Percentiles rank a stretch among this genome's conserved stretches.
Conservation (phyloP, 1,140 invertebrate species). For the Zophobas atratus region DNA sequence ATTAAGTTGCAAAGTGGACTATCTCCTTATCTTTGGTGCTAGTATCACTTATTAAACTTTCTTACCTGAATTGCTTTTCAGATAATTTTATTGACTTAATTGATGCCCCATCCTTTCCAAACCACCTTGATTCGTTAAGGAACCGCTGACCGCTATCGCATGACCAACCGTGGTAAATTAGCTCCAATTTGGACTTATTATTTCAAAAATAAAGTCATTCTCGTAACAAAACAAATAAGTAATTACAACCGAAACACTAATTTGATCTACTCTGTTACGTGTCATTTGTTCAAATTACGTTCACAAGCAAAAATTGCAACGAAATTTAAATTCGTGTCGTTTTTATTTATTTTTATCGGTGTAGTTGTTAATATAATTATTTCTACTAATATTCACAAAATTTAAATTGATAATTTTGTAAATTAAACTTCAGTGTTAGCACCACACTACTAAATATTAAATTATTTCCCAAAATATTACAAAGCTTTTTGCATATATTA, state of each 20-base stretch:
- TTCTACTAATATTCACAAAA: neutral
- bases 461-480: constrained; percentile 8
- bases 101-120: constrained; percentile 4
- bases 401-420: constrained; percentile 23
- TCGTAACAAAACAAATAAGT: too few species aligned
- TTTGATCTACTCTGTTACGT: too few species aligned
- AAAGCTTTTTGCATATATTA: constrained; percentile 27
- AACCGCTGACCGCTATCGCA: constrained; percentile 25
- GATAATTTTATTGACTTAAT: constrained; percentile 13
- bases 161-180: constrained; percentile 23
- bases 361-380: neutral
- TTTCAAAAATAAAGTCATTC: constrained; percentile 4
- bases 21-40: too few species aligned
- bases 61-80: neutral
- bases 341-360: too few species aligned
- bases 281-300: neutral
- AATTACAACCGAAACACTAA: too few species aligned
- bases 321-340: too few species aligned
- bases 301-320: neutral
- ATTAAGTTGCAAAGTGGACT: too few species aligned
- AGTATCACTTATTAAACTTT: neutral
- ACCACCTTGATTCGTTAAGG: constrained; percentile 33
- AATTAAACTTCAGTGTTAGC: constrained; percentile 1
- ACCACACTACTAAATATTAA: constrained; percentile 4
- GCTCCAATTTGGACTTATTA: constrained; percentile 25